A percentile compares a stretch with the other conserved stretches of the same genome.
Conservation (phyloP, 1,140 invertebrate genomes). For the Meloidogyne chitwoodi region DNA sequence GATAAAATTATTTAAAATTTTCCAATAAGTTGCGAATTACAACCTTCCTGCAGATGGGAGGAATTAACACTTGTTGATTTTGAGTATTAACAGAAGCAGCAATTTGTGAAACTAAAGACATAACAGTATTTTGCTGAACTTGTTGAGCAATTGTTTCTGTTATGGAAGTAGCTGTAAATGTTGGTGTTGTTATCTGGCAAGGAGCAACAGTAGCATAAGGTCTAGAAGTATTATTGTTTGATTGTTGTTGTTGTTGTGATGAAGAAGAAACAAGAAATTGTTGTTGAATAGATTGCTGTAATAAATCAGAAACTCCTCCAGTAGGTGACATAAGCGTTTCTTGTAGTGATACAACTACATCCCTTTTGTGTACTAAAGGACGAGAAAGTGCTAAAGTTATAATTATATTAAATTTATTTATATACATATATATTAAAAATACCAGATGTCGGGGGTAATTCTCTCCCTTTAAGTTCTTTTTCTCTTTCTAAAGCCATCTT, state of each 20-base stretch:
- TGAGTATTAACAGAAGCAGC: background rate
- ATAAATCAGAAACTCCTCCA: background rate
- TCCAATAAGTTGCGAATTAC: background rate
- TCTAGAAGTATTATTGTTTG: background rate
- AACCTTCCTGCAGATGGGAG: background rate
- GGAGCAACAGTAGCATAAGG: background rate
- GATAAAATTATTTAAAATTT: background rate
- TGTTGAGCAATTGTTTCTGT: background rate
- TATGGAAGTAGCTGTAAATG: background rate
- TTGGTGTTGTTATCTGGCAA: background rate
- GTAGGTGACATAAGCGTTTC: background rate
- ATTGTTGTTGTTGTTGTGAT: background rate
- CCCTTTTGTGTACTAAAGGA: background rate
- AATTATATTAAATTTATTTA: background rate
- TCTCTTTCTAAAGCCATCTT: background rate
- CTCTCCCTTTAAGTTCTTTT: background rate
- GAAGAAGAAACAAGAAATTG: background rate
- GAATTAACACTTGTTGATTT: background rate
- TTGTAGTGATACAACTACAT: background rate
- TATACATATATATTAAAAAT: background rate
- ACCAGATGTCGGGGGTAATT: conserved; percentile 11
- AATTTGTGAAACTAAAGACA: background rate
- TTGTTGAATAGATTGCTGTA: background rate
- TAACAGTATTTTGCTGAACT: background rate
- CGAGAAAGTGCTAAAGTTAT: background rate